Evolutionary conservation across 2,797 vertebrate species (phyloP), one percentile per base, ranked within the genome.

Genomic region (Megalops cyprinoides): DNA sequence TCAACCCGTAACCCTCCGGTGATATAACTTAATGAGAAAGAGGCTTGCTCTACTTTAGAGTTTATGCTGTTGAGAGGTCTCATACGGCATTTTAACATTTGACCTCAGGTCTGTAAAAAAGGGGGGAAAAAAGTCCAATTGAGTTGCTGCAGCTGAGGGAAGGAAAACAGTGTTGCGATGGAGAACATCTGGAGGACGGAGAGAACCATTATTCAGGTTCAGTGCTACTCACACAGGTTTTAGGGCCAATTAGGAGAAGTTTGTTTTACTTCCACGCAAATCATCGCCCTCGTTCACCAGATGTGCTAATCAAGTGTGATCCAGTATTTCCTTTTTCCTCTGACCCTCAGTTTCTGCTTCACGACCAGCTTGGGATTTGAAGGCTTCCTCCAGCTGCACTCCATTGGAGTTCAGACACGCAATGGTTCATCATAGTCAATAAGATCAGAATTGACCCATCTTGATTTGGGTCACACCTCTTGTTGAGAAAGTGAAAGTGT

Each of bases 21-120:
- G n/a, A 58, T 31, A 55, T 55, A 80, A 86, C 58, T 85, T 83
- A 83, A 85, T 83, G 78, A 76, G 58, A 81, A 84, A 86, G 84
- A 79, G 9, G 82, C 85, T 86, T 82, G 74, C 78, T 20, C 79
- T 81, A 81, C 81, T 48, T 83, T 86, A 85, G 80, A 76, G 88
- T 87, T 83, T 71, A 12, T 83, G 85, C 87, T 77, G 78, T 84
- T 51, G 85, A 86, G 86, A 79, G 79, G 82, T 82, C 88, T 89
- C 84, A 48, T 78, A 87, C 85, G 85, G 87, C 87, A 81, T 91
- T 85, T 89, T 88, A 88, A 87, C 88, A 85, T 90, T 82, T 91
- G 88, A 88, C 90, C 90, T 88, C 77, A 8, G 25, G 81, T 56
- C 77, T 77, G 85, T 87, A 82, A 87, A 87, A 88, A 91, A 90